phyloP scores from a whole-genome alignment of 2,888 invertebrate species.

The Autographa pulchrina region DNA sequence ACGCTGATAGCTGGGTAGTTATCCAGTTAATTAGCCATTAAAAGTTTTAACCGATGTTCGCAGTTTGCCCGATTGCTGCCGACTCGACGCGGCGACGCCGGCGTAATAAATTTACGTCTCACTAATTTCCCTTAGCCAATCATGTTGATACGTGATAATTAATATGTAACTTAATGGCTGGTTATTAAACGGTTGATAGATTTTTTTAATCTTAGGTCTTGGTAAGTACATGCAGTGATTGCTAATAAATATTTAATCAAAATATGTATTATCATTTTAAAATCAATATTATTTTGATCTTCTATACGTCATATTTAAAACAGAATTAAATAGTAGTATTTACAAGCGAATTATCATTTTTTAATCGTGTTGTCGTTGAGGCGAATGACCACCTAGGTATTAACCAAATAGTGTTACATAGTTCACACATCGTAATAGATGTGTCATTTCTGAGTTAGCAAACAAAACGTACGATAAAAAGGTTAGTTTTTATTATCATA shows the following conservation, averaged over 20 bases:
- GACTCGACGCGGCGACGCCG: slow-evolving; percentile 16
- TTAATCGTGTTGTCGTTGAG: background rate
- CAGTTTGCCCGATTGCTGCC: slow-evolving; percentile 46
- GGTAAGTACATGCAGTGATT: no score
- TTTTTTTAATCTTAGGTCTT: no score
- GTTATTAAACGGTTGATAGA: background rate
- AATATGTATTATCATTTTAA: background rate
- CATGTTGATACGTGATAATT: slow-evolving; percentile 23
- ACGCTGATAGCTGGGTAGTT: slow-evolving; percentile 60
- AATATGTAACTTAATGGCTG: slow-evolving; percentile 7
- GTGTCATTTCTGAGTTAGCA: background rate
- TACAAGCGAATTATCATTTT: background rate
- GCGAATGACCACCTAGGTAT: background rate
- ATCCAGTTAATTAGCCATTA: slow-evolving; percentile 75
- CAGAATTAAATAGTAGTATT: background rate
- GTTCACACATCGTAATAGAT: background rate
- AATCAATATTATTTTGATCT: background rate
- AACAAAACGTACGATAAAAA: background rate
- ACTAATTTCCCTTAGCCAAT: slow-evolving; percentile 39
- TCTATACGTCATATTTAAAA: no score
- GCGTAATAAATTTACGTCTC: slow-evolving; percentile 34
- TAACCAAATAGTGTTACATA: background rate
- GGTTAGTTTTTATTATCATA: background rate
- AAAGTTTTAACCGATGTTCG: slow-evolving; percentile 69
- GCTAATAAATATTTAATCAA: no score